These are phyloP conservation scores for Hestina assimilis DNA, from an alignment of 1,140 invertebrate species.

Conservation along the genomic window DNA sequence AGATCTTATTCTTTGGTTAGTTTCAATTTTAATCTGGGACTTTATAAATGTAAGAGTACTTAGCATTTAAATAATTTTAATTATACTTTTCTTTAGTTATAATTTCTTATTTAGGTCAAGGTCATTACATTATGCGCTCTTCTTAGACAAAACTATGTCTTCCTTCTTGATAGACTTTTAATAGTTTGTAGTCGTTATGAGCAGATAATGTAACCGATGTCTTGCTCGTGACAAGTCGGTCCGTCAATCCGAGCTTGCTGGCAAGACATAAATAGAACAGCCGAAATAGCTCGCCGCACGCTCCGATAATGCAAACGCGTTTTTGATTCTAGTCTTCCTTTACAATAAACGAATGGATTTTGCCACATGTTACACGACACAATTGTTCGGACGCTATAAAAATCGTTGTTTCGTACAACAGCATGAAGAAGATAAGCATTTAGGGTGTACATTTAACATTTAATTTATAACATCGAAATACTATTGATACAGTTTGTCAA, in stretches of 20 bases:
- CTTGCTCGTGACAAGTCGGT: constrained; percentile 67
- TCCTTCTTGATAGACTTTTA: constrained; percentile 8
- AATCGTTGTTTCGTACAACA: not conserved
- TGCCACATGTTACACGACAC: constrained; percentile 27
- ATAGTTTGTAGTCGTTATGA: constrained; percentile 39
- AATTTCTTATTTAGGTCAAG: constrained; percentile 62
- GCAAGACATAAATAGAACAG: constrained; percentile 67
- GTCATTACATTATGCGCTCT: constrained; percentile 38
- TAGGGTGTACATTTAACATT: constrained; percentile 21
- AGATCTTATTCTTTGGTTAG: constrained; percentile 14
- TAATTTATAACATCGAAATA: constrained; percentile 35
- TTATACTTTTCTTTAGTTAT: not conserved
- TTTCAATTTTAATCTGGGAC: constrained; percentile 3
- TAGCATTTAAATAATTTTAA: not conserved
- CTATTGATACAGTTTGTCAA: constrained; percentile 36
- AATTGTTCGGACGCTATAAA: constrained; percentile 25
- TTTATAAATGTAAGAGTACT: not conserved
- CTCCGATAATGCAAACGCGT: constrained; percentile 72
- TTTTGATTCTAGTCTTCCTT: constrained; percentile 70
- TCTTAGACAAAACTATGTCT: not conserved
- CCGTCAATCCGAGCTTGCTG: constrained; percentile 74
- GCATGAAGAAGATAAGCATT: constrained; percentile 6
- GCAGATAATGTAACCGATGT: constrained; percentile 52
- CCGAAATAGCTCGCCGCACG: constrained; percentile 72
- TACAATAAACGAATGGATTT: constrained; percentile 43